Evolutionary conservation across 2,113 vertebrate species (phyloP).

Genomic region (Chaetorhynchus papuensis): DNA sequence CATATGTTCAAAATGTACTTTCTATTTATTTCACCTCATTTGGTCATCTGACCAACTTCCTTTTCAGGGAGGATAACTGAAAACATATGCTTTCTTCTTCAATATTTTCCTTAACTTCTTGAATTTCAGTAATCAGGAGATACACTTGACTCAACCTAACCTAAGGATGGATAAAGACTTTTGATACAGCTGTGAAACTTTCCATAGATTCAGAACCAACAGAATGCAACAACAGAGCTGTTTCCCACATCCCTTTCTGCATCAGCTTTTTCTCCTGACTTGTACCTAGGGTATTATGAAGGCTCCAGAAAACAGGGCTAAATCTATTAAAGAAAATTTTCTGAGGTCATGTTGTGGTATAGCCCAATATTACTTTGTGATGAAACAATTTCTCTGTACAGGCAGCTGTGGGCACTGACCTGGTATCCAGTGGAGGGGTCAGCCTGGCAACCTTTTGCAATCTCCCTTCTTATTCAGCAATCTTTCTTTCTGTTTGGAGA

Average conservation of each 20-base stretch:
- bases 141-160: neutral
- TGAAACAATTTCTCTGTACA: neutral
- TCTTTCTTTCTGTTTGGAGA: neutral
- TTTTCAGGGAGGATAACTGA: conserved; percentile 12
- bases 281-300: neutral
- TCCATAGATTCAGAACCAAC: neutral
- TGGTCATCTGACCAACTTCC: neutral
- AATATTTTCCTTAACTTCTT: neutral
- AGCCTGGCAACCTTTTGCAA: neutral
- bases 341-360: neutral
- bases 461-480: neutral
- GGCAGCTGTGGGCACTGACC: neutral
- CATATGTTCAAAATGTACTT: conserved; percentile 34
- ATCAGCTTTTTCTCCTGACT: neutral
- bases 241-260: neutral
- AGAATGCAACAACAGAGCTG: neutral
- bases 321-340: neutral
- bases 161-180: neutral
- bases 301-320: neutral
- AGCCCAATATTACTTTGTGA: neutral
- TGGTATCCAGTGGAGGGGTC: neutral
- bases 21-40: conserved; percentile 45
- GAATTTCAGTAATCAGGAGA: neutral
- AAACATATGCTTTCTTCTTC: conserved; percentile 12
- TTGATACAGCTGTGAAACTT: neutral